Conservation (phyloP, 2,888 invertebrate genomes). For the Hanleya hanleyi region DNA sequence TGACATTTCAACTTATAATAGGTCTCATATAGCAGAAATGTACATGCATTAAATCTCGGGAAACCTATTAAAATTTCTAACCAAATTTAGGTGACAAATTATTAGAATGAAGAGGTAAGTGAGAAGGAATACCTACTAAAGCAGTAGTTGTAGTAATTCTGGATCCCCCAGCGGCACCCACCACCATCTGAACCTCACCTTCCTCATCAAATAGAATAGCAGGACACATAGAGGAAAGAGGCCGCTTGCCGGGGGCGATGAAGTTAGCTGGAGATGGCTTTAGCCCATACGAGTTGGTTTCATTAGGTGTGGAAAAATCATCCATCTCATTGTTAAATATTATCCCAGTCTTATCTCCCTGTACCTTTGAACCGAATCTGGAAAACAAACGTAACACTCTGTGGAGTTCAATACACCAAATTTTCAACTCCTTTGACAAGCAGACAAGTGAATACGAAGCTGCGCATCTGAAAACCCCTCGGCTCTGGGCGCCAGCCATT, state of each 20-base stretch:
- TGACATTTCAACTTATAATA: no score
- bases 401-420: no score
- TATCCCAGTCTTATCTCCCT: conserved; percentile 79
- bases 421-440: no score
- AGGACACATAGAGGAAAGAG: conserved; percentile 94
- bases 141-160: conserved; percentile 89
- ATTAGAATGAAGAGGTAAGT: no score
- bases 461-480: no score
- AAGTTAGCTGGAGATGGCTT: conserved; percentile 87
- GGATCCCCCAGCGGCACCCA: conserved; percentile 93
- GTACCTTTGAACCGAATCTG: conserved; percentile 86
- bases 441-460: no score
- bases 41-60: no score
- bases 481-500: no score
- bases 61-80: no score
- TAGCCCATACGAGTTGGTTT: conserved; percentile 71
- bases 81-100: no score
- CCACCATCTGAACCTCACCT: conserved; percentile 79
- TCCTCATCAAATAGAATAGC: conserved; percentile 83
- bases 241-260: conserved; percentile 86
- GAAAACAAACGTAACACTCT: no score
- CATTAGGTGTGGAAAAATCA: conserved; percentile 85
- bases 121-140: conserved; percentile 66
- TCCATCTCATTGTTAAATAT: conserved; percentile 95
- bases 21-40: no score